Percentiles rank a stretch among this genome's conserved stretches.
phyloP scores from a whole-genome alignment of 2,797 vertebrate species.

The Atherinosoma microstoma region DNA sequence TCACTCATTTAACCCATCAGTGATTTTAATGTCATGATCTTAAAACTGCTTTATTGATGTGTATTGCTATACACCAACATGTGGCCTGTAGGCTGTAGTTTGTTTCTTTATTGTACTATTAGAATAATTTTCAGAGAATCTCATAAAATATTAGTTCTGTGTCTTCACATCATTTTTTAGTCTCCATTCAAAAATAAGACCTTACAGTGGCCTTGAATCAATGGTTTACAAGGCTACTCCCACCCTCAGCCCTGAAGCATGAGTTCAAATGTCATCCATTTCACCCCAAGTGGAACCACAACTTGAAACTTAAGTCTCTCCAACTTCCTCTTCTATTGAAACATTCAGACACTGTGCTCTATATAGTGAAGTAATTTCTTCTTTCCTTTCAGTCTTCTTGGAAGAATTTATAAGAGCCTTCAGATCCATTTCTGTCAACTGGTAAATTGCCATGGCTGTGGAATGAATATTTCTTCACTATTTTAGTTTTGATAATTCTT shows the following conservation, averaged over 20 bases:
- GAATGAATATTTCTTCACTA: constrained; percentile 7
- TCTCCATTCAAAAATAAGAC: constrained; percentile 34
- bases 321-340: constrained; percentile 39
- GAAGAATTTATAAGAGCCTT: constrained; percentile 61
- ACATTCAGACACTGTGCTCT: constrained; percentile 28
- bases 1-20: too few relatives aligned
- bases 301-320: constrained; percentile 43
- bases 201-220: constrained; percentile 23
- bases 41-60: too few relatives aligned
- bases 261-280: constrained; percentile 65
- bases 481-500: constrained; percentile 16
- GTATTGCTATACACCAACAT: too few relatives aligned
- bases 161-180: constrained; percentile 6
- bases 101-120: constrained; percentile 2
- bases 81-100: too few relatives aligned
- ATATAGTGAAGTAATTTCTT: constrained; percentile 59
- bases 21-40: too few relatives aligned
- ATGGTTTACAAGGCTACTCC: constrained; percentile 9
- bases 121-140: neutral
- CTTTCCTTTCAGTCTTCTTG: constrained; percentile 39
- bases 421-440: constrained; percentile 30
- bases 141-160: too few relatives aligned
- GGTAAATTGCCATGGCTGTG: neutral
- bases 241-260: constrained; percentile 27
- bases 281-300: constrained; percentile 32